Base-by-base conservation (phyloP, 2,797 vertebrate species). In the Perdix hodgsoniae region DNA sequence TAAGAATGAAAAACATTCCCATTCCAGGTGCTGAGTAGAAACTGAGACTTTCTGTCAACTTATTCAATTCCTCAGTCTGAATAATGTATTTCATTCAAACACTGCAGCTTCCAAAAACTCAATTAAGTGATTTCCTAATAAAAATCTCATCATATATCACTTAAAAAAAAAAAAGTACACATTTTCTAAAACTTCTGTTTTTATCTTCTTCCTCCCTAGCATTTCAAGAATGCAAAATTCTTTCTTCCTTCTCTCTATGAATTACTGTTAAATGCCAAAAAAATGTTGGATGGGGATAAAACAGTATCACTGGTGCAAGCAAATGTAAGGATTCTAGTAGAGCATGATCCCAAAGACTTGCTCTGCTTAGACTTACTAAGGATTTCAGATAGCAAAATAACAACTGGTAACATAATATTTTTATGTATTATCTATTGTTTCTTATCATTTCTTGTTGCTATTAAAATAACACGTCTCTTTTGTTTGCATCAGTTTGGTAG, bases 21-120 rank as follows among this genome's bases (percentile, higher is more conserved):
- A 37, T 90, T 91, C 37, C 44, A 61, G 85, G 63, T 44, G 13
- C 31, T 91, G 49, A 82, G 35, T 77, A 49, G 72, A 77, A 95
- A 77, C 26, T 78, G 81, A 49, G 27, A 63, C 54, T 91, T 93
- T 54, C 54, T 70, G 23, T 89, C n/a, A 70, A 81, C 7, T 74
- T 57, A 57, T 2, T 69, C 27, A 57, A n/a, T 93, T 95, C 72
- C 45, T 61, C 3, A 9, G 31, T 57, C 45, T 44, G 17, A 71
- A 33, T 88, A 76, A 47, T 2, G 1, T 40, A 49, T 71, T 70
- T 85, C 74, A 83, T 7, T 70, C 11, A 12, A 37, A 45, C 19
- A 59, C 16, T 44, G 6, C 29, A 77, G 29, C 54, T 83, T 21
- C 45, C 65, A 29, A 67, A 73, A 81, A 9, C 27, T 59, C 40